Evolutionary conservation across 2,113 vertebrate genomes (phyloP), one percentile per base, ranked within the genome.

Genomic region (Eonycteris spelaea): DNA sequence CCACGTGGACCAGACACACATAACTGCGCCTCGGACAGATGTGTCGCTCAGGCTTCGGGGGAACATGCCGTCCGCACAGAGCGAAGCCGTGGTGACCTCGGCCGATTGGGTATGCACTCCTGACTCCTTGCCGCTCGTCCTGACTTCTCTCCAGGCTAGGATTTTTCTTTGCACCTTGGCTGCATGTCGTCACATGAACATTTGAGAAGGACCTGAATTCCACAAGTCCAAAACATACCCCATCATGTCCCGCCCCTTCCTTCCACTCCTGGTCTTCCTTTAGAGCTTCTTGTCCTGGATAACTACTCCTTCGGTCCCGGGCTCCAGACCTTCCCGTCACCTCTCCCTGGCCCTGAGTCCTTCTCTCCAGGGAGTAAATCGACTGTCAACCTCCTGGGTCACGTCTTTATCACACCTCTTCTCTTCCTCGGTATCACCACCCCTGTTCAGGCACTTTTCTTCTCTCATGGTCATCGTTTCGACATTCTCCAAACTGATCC

Each of bases 41-140:
- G 40, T 57, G 71, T 40, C n/a, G 38, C 18, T 24, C 2, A 6
- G 38, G 40, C 26, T 38, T 85, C n/a, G 10, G 51, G 22, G 24
- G 6, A 6, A 11, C 2, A 35, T 4, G 4, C 1, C 6, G 0
- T 51, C 33, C 2, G 14, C 4, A 6, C 3, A 48, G 43, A 74
- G 24, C 53, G 38, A 7, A 22, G 30, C 7, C 4, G 1, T 45
- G 2, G 9, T 35, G 9, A 6, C 65, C 14, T 19, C 18, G 38
- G 15, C 65, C 38, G 22, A 2, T 0, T 19, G n/a, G 12, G 1
- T 38, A 21, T 53, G n/a, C 13, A 38, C n/a, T 30, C 35, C 30
- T n/a, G 5, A 19, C 18, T 28, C 9, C 43, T 33, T 38, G 21
- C 5, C 21, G 57, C 12, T 21, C 5, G 5, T 28, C 5, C 30